phyloP scores from a whole-genome alignment of 1,140 invertebrate species.

The Cotesia glomerata region DNA sequence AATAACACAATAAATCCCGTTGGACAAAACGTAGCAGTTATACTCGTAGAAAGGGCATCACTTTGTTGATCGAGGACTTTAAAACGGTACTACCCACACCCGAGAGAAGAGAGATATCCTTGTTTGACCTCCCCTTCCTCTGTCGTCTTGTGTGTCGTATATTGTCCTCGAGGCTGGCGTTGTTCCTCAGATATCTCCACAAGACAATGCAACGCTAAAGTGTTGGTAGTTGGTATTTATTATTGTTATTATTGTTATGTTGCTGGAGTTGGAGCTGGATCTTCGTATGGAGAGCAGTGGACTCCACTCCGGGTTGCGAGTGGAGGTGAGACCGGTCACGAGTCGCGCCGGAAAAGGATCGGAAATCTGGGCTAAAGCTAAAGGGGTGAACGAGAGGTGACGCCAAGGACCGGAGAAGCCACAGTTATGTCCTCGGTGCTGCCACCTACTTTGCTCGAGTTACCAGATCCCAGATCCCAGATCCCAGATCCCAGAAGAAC shows the following conservation, averaged over 20 bases:
- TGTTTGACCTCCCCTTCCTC: slow-evolving; percentile 14
- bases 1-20: no score
- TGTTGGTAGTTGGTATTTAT: no score
- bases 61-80: not conserved
- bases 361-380: slow-evolving; percentile 43
- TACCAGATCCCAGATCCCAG: not conserved
- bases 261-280: no score
- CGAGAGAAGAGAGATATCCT: not conserved
- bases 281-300: slow-evolving; percentile 1
- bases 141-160: slow-evolving; percentile 9
- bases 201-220: no score
- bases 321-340: slow-evolving; percentile 42
- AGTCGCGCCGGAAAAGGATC: slow-evolving; percentile 34
- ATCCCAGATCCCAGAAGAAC: no score
- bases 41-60: slow-evolving; percentile 4
- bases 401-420: not conserved
- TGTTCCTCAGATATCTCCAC: not conserved
- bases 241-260: no score
- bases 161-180: slow-evolving; percentile 10
- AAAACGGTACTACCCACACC: not conserved
- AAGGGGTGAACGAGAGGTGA: slow-evolving; percentile 12
- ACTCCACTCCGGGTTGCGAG: slow-evolving; percentile 23
- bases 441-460: slow-evolving; percentile 27
- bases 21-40: no score
- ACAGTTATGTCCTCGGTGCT: not conserved